Conservation (phyloP, 2,797 vertebrate species). For the Simalia tracyae region DNA sequence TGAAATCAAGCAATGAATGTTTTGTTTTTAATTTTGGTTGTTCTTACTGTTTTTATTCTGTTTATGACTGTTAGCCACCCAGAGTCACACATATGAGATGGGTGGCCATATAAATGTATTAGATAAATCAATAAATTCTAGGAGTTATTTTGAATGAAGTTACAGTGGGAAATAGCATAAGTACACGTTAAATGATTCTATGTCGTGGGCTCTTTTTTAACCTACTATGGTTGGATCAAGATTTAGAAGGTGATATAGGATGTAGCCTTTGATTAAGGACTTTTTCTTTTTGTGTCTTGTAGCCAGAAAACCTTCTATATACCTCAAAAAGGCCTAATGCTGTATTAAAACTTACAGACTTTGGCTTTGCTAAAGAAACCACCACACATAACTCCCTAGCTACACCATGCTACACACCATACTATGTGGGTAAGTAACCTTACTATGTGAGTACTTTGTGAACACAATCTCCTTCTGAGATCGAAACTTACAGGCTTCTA, state of each 20-base stretch:
- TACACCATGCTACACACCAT: conserved; percentile 97
- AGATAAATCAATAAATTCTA: not conserved
- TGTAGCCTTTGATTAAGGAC: not conserved
- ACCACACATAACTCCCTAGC: conserved; percentile 95
- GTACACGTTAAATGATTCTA: not conserved
- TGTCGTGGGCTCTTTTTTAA: not conserved
- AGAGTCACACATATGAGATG: not conserved
- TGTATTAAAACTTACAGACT: conserved; percentile 95
- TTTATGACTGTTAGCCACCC: not conserved
- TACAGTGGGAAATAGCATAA: not conserved
- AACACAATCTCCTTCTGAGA: not conserved
- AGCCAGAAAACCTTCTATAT: conserved; percentile 97
- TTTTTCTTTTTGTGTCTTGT: conserved; percentile 39
- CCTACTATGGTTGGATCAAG: not conserved
- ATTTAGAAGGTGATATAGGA: not conserved
- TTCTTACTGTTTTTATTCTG: not conserved
- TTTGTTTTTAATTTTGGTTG: not conserved
- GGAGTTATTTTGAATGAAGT: not conserved
- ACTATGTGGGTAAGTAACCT: conserved; percentile 97
- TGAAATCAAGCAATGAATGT: not conserved
- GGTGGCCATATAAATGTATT: not conserved
- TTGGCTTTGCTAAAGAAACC: conserved; percentile 98
- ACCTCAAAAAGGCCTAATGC: conserved; percentile 88
- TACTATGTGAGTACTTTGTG: not conserved
- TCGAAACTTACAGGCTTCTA: not conserved